A percentile compares a stretch with the other conserved stretches of the same genome.
These are phyloP conservation scores for Drosophila varians DNA, from an alignment of 1,140 invertebrate species.

Conservation along the genomic window DNA sequence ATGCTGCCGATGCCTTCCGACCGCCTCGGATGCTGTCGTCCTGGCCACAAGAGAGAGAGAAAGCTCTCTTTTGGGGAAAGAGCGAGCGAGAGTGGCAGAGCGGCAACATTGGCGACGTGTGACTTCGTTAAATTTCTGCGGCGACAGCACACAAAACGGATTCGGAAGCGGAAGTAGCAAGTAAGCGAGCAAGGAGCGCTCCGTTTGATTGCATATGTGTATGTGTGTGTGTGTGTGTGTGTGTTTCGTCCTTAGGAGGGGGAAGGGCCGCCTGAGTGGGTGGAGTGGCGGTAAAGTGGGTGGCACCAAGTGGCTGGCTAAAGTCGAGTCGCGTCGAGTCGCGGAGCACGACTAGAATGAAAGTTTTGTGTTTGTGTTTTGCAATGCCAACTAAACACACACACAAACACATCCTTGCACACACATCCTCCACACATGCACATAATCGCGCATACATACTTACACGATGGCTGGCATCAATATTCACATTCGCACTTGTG, in stretches of 20 bases:
- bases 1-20: constrained; percentile 6
- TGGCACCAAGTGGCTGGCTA: constrained; percentile 71
- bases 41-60: constrained; percentile 13
- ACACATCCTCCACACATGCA: constrained; percentile 6
- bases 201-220: constrained; percentile 1
- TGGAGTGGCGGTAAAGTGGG: constrained; percentile 43
- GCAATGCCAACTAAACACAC: constrained; percentile 37
- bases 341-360: constrained; percentile 50
- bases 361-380: constrained; percentile 44
- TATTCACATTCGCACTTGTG: constrained; percentile 82
- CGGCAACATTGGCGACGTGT: constrained; percentile 61
- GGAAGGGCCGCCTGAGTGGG: constrained; percentile 1
- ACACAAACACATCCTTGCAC: neutral
- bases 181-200: constrained; percentile 70
- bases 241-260: neutral
- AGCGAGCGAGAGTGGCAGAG: constrained; percentile 9
- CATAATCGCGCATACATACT: constrained; percentile 20
- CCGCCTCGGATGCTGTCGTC: constrained; percentile 12
- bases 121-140: constrained; percentile 82
- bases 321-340: constrained; percentile 51
- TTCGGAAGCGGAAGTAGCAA: constrained; percentile 81
- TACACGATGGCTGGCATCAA: constrained; percentile 56
- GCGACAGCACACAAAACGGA: constrained; percentile 82
- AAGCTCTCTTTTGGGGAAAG: neutral
- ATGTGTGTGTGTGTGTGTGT: neutral